Evolutionary conservation across 2,113 vertebrate species (phyloP).

Genomic region (Pantherophis guttatus): DNA sequence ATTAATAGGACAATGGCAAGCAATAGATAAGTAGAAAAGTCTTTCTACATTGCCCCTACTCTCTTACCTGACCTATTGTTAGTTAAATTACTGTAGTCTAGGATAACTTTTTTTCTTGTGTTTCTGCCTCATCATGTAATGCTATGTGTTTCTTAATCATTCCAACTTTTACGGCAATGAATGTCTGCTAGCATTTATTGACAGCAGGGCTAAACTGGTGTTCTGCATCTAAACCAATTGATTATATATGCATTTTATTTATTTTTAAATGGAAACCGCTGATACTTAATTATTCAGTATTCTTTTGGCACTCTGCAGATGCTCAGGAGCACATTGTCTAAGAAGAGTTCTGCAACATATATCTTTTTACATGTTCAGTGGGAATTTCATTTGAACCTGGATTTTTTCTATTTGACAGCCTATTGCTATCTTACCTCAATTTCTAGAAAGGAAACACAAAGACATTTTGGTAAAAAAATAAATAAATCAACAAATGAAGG

Average conservation of each 20-base stretch:
- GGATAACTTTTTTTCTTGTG: not conserved
- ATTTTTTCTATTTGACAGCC: not conserved
- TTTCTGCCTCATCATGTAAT: not conserved
- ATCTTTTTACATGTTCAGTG: not conserved
- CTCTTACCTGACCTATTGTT: not conserved
- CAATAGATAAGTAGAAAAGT: not conserved
- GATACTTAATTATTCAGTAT: not conserved
- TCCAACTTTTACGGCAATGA: not conserved
- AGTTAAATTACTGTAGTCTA: not conserved
- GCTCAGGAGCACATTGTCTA: not conserved
- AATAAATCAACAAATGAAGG: too few relatives aligned
- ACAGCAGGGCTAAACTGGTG: not conserved
- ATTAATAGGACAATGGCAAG: not conserved
- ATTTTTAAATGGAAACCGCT: not conserved
- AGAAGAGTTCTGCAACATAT: not conserved
- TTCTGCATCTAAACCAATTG: not conserved
- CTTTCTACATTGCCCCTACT: not conserved
- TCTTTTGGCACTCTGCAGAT: not conserved
- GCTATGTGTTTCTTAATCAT: not conserved
- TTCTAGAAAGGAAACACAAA: not conserved
- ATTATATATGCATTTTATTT: not conserved
- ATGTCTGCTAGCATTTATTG: not conserved
- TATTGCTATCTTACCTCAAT: not conserved
- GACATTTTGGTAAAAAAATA: too few relatives aligned
- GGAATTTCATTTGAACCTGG: not conserved